These are phyloP conservation scores for Drosophila sordidapex DNA, from an alignment of 2,888 invertebrate genomes.

Conservation along the genomic window DNA sequence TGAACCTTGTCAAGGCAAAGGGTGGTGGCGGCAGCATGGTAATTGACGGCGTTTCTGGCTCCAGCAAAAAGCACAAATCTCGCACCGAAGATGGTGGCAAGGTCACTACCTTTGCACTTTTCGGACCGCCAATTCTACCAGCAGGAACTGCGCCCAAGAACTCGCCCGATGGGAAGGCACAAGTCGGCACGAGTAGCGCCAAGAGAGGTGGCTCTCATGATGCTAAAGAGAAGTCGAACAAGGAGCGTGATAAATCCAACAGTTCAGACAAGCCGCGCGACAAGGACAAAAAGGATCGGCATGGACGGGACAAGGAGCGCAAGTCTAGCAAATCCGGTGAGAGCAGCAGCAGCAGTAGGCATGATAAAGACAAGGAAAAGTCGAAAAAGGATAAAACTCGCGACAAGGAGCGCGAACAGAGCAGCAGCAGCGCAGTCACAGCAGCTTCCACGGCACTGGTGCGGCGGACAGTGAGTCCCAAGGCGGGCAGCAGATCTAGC, in stretches of 20 bases:
- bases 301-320: conserved; percentile 86
- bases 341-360: conserved; percentile 79
- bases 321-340: conserved; percentile 84
- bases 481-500: conserved; percentile 40
- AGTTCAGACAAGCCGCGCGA: conserved; percentile 82
- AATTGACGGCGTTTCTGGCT: conserved; percentile 38
- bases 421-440: conserved; percentile 41
- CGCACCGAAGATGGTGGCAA: conserved; percentile 86
- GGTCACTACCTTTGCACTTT: conserved; percentile 90
- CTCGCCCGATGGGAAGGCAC: conserved; percentile 73
- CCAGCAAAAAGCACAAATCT: conserved; percentile 87
- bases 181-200: conserved; percentile 24
- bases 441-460: conserved; percentile 33
- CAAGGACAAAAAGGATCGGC: conserved; percentile 87
- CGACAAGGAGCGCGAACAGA: conserved; percentile 86
- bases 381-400: conserved; percentile 86
- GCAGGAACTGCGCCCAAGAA: conserved; percentile 85
- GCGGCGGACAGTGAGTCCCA: conserved; percentile 73
- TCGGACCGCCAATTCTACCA: conserved; percentile 88
- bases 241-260: conserved; percentile 80
- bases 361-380: conserved; percentile 85
- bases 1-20: conserved; percentile 89
- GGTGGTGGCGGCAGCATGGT: conserved; percentile 46
- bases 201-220: conserved; percentile 66
- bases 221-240: conserved; percentile 77